Conservation (phyloP, 2,888 invertebrate genomes). For the Bruchidius siliquastri region DNA sequence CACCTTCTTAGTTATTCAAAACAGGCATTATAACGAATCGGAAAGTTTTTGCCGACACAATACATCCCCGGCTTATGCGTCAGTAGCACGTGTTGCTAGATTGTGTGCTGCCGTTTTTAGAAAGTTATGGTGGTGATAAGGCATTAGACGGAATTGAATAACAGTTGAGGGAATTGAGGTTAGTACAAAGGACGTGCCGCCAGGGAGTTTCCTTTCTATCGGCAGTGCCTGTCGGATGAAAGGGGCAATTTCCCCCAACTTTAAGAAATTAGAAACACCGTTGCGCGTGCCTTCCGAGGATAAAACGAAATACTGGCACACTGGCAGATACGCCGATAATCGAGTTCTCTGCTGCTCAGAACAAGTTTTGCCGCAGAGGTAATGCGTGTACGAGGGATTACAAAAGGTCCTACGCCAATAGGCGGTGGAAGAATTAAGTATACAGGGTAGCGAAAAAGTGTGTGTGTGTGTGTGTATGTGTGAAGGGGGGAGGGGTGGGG, state of each 20-base stretch:
- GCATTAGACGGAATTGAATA: neutral
- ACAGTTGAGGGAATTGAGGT: neutral
- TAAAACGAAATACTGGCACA: neutral
- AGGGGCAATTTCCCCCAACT: neutral
- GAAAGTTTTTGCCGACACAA: too few relatives aligned
- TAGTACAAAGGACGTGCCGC: neutral
- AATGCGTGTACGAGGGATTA: neutral
- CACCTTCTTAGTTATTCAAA: too few relatives aligned
- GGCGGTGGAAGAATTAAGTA: too few relatives aligned
- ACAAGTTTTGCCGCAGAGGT: neutral
- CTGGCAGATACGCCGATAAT: neutral
- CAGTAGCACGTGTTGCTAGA: too few relatives aligned
- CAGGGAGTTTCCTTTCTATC: neutral
- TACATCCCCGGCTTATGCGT: too few relatives aligned
- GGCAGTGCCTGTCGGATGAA: neutral
- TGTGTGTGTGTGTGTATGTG: too few relatives aligned
- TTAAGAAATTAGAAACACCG: neutral
- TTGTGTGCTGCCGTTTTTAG: too few relatives aligned
- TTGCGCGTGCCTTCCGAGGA: neutral
- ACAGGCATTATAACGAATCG: too few relatives aligned
- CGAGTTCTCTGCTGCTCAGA: neutral
- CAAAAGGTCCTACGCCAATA: too few relatives aligned
- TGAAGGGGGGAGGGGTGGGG: too few relatives aligned
- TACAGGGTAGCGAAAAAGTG: too few relatives aligned
- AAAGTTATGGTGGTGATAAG: neutral